phyloP scores from a whole-genome alignment of 2,888 invertebrate species.

The Mallateleia sp. region DNA sequence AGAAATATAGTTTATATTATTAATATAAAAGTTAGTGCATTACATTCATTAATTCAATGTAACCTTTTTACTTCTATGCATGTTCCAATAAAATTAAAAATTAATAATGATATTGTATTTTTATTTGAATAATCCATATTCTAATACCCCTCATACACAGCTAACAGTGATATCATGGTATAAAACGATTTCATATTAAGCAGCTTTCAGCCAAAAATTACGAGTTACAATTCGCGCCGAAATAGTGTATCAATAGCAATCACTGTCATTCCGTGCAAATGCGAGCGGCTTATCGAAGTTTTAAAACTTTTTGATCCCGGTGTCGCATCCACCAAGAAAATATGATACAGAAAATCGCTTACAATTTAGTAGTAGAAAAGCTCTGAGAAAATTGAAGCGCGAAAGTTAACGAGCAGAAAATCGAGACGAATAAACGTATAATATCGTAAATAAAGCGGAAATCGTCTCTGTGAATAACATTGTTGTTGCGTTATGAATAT shows the following conservation, averaged over 20 bases:
- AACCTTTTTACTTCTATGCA: too few relatives aligned
- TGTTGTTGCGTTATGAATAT: conserved; percentile 47
- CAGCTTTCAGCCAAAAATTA: conserved; percentile 45
- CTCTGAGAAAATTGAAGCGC: conserved; percentile 49
- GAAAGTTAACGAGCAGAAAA: conserved; percentile 58
- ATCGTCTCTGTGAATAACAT: conserved; percentile 3
- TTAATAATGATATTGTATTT: too few relatives aligned
- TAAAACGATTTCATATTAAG: conserved; percentile 49
- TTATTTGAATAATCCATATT: not conserved
- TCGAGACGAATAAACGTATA: conserved; percentile 43
- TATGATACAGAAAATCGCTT: conserved; percentile 57
- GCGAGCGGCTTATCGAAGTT: conserved; percentile 53
- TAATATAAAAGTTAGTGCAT: too few relatives aligned
- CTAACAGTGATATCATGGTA: not conserved
- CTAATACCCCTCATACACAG: not conserved
- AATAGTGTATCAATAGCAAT: conserved; percentile 47
- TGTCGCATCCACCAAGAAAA: conserved; percentile 46
- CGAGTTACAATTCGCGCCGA: conserved; percentile 26
- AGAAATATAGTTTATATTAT: too few relatives aligned
- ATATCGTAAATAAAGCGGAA: conserved; percentile 57
- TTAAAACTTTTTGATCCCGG: conserved; percentile 55
- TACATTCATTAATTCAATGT: too few relatives aligned
- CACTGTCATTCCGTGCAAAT: conserved; percentile 42
- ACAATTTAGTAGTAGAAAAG: conserved; percentile 55
- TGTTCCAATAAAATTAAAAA: too few relatives aligned